Base-by-base conservation (phyloP, 2,797 vertebrate genomes). In the Rhodeus uyekii region DNA sequence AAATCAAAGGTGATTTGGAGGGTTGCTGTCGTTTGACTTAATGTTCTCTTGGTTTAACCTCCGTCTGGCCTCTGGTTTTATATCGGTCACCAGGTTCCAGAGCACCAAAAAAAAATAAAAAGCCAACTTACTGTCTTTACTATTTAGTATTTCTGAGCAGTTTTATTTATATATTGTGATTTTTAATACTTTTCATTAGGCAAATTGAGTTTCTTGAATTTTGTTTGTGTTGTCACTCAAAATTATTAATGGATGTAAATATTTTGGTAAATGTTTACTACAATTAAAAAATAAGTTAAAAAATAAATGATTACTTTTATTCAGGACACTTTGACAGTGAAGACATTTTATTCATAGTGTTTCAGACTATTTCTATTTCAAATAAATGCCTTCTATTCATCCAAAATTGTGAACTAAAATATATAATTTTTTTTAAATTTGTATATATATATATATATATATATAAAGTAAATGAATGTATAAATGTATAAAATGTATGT, bases 1-100 rank as follows among this genome's bases (percentile, higher is more conserved):
- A 99, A 95, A 99, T 99, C 89, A 98, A 98, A 98, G 98, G 98
- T 98, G 87, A 88, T 88, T 39, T 53, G 19, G 7, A 12, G 13
- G 18, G 13, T 39, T 61, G 10, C 18, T 10, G 6, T 42, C 7
- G 5, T 27, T 75, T 75, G 38, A 27, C 38, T 58, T 42, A 1
- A 18, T 44, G 67, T 29, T 71, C n/a, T 68, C 38, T 68, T 27
- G 22, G 1, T 78, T 78, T 22, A 78, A 79, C 64, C n/a, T 68
- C 34, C 46, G 68, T 79, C n/a, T 44, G 63, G 64, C 34, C 24
- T 58, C 18, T 42, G 18, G 12, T 50, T 24, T 80, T 71, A 24
- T 58, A 53, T 38, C 22, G 13, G 22, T 55, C 34, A 19, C n/a
- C 77, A 14, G 39, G 18, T 79, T 55, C 68, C 46, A 65, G 44